phyloP scores from a whole-genome alignment of 1,140 invertebrate species.

The Scaptomyza pallida region DNA sequence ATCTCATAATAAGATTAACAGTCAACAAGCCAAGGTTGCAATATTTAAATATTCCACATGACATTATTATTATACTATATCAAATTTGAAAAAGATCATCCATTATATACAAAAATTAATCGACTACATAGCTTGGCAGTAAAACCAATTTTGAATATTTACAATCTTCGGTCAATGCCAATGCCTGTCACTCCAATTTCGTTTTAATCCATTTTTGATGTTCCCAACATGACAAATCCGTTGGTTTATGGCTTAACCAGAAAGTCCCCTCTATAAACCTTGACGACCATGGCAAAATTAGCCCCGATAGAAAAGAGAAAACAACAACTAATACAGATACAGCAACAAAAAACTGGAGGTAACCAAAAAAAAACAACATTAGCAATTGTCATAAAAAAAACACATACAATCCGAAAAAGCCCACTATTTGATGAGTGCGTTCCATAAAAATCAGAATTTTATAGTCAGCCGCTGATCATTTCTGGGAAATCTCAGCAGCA shows the following conservation, averaged over 20 bases:
- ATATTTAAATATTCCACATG: no score
- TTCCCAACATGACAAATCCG: slow-evolving; percentile 35
- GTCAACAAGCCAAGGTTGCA: no score
- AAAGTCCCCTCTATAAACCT: slow-evolving; percentile 31
- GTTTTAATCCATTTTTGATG: slow-evolving; percentile 41
- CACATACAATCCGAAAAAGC: slow-evolving; percentile 3
- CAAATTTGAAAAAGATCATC: background rate
- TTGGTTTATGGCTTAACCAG: slow-evolving; percentile 34
- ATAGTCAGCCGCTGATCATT: slow-evolving; percentile 40
- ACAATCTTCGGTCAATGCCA: slow-evolving; percentile 24
- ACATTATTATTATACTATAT: no score
- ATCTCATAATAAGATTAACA: no score
- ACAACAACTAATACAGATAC: slow-evolving; percentile 8
- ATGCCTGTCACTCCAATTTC: slow-evolving; percentile 33
- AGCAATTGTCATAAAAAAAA: slow-evolving; percentile 46
- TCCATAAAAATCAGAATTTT: slow-evolving; percentile 67
- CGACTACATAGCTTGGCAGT: background rate
- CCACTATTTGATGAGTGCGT: slow-evolving; percentile 29
- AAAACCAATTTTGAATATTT: slow-evolving; percentile 4
- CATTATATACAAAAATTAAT: no score
- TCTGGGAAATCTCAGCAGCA: slow-evolving; percentile 42
- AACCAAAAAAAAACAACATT: slow-evolving; percentile 21
- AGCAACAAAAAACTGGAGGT: slow-evolving; percentile 17
- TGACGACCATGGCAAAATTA: slow-evolving; percentile 40
- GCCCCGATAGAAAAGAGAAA: slow-evolving; percentile 33